Percentiles rank a stretch among this genome's conserved stretches.
Evolutionary conservation across 2,113 vertebrate species (phyloP).

Genomic region (Galemys pyrenaicus): DNA sequence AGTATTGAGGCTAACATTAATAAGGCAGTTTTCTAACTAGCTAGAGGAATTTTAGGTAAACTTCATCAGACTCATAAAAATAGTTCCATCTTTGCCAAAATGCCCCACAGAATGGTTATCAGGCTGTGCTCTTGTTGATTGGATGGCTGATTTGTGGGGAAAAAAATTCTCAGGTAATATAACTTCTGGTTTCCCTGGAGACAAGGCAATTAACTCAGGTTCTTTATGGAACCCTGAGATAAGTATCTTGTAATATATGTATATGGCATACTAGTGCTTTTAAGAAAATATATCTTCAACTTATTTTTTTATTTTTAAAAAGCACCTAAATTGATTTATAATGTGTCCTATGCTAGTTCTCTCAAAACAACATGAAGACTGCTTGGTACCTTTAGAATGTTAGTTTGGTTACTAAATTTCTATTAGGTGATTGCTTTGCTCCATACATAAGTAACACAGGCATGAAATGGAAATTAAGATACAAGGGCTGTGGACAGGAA

Average conservation of each 20-base stretch:
- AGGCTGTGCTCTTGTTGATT: not conserved
- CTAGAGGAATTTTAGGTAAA: conserved; percentile 22
- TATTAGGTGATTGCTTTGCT: not conserved
- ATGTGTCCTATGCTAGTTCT: not conserved
- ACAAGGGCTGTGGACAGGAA: not conserved
- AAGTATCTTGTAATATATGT: conserved; percentile 17
- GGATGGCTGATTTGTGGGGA: conserved; percentile 22
- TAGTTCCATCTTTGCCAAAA: not conserved
- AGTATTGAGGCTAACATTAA: not conserved
- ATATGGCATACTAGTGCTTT: not conserved
- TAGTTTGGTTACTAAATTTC: not conserved
- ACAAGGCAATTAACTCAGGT: not conserved
- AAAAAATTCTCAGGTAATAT: not conserved
- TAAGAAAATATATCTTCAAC: not conserved
- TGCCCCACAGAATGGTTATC: not conserved
- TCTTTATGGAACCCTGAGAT: conserved; percentile 23
- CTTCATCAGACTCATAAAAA: conserved; percentile 5
- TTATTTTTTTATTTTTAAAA: not conserved
- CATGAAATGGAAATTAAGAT: conserved; percentile 12
- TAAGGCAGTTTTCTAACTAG: not conserved
- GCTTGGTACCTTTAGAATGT: conserved; percentile 15
- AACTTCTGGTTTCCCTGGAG: conserved; percentile 33
- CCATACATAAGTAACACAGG: not conserved
- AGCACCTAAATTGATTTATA: conserved; percentile 38
- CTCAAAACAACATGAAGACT: not conserved